Conservation (phyloP, 1,140 invertebrate genomes). For the Sitophilus oryzae region DNA sequence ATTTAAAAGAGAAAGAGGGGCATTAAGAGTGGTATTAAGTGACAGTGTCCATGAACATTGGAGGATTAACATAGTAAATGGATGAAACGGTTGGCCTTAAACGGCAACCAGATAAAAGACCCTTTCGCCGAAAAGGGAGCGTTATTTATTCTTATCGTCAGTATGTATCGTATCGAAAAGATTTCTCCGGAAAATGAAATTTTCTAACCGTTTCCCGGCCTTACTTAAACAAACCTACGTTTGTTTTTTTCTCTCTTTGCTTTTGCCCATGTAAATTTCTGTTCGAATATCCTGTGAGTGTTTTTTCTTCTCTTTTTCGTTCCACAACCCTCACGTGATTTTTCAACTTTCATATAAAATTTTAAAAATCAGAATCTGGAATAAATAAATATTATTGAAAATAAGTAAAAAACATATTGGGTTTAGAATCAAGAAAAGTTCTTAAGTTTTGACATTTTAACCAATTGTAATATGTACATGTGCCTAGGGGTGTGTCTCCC, state of each 20-base stretch:
- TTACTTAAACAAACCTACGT: constrained; percentile 30
- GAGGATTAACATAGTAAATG: constrained; percentile 36
- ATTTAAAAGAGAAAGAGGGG: constrained; percentile 28
- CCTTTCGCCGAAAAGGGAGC: constrained; percentile 27
- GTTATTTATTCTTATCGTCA: constrained; percentile 39
- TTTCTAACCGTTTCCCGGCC: constrained; percentile 29
- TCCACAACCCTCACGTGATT: neutral
- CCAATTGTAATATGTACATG: too few relatives aligned
- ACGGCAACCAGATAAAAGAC: constrained; percentile 30
- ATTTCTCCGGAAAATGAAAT: constrained; percentile 33
- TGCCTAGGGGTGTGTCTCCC: too few relatives aligned
- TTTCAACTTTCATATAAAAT: neutral
- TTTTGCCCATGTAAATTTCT: constrained; percentile 20
- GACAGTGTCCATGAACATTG: constrained; percentile 34
- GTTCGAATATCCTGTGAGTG: constrained; percentile 11
- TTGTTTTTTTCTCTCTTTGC: constrained; percentile 26
- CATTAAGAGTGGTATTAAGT: constrained; percentile 30
- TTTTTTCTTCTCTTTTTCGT: constrained; percentile 3
- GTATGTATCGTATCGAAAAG: constrained; percentile 34
- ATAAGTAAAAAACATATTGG: too few relatives aligned
- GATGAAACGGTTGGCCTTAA: constrained; percentile 32
- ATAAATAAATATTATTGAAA: too few relatives aligned
- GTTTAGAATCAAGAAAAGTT: too few relatives aligned
- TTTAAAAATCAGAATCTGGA: too few relatives aligned
- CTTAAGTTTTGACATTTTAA: too few relatives aligned